These are phyloP conservation scores for Eubasilissa splendida DNA, from an alignment of 2,888 invertebrate genomes.

Conservation along the genomic window DNA sequence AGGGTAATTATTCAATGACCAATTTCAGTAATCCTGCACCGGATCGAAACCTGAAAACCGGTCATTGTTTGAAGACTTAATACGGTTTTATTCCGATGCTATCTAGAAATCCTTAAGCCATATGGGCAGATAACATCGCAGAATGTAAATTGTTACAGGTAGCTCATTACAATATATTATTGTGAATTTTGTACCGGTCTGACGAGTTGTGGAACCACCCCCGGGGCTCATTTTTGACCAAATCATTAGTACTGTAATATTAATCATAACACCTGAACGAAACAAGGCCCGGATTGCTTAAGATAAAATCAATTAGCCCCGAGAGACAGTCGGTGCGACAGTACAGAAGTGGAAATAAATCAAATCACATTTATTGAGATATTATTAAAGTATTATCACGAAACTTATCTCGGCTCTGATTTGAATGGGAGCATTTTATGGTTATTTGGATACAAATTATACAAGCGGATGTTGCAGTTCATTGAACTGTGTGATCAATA, in stretches of 20 bases:
- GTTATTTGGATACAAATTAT: constrained; percentile 20
- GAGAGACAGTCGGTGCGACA: constrained; percentile 35
- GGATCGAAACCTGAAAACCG: not conserved
- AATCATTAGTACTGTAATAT: constrained; percentile 45
- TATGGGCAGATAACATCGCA: constrained; percentile 25
- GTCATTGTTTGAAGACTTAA: constrained; percentile 14
- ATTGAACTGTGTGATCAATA: constrained; percentile 33
- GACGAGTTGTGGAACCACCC: constrained; percentile 19
- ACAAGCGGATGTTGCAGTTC: constrained; percentile 35
- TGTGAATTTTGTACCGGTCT: constrained; percentile 33
- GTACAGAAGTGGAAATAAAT: constrained; percentile 29
- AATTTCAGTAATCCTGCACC: no score
- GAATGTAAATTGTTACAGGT: constrained; percentile 20
- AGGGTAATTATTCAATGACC: no score
- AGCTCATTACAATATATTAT: constrained; percentile 29
- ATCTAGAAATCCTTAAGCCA: constrained; percentile 31
- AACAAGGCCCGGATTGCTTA: constrained; percentile 48
- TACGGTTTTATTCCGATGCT: constrained; percentile 20
- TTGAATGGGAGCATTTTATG: constrained; percentile 27
- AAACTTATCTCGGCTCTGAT: constrained; percentile 24
- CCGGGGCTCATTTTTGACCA: constrained; percentile 48
- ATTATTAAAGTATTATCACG: constrained; percentile 37
- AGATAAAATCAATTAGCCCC: constrained; percentile 52
- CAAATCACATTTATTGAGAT: constrained; percentile 42
- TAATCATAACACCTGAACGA: constrained; percentile 56